Conservation (phyloP, 2,797 vertebrate genomes). For the Aulostomus chinensis region DNA sequence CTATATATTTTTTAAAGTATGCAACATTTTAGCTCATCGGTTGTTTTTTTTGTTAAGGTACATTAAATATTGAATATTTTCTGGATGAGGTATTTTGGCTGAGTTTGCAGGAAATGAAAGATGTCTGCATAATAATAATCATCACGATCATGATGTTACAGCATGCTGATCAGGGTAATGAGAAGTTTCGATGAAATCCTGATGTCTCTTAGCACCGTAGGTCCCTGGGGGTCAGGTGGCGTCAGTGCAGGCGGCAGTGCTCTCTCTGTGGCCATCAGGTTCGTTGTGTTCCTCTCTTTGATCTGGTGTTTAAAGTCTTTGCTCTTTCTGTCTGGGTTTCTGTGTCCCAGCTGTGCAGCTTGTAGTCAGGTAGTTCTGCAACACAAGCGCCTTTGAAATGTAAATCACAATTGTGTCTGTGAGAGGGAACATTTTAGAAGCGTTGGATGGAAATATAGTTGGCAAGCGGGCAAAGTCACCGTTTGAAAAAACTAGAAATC, state of each 20-base stretch:
- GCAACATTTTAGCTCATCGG: too few relatives aligned
- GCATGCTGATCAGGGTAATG: too few relatives aligned
- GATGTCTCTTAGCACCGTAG: background rate
- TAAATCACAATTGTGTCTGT: slow-evolving; percentile 31
- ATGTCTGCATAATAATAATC: too few relatives aligned
- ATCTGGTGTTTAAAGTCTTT: slow-evolving; percentile 49
- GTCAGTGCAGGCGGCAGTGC: background rate
- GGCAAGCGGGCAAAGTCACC: background rate
- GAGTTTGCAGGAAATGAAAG: too few relatives aligned
- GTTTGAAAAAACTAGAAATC: slow-evolving; percentile 9
- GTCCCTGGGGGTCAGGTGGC: slow-evolving; percentile 7
- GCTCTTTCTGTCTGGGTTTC: slow-evolving; percentile 36
- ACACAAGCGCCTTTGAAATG: slow-evolving; percentile 58
- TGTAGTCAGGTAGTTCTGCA: slow-evolving; percentile 45
- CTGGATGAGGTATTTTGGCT: too few relatives aligned
- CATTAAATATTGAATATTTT: too few relatives aligned
- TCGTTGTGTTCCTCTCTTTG: slow-evolving; percentile 44
- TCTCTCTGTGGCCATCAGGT: slow-evolving; percentile 26
- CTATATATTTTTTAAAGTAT: too few relatives aligned
- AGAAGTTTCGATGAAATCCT: background rate
- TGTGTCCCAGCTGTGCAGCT: slow-evolving; percentile 46
- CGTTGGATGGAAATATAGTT: slow-evolving; percentile 18
- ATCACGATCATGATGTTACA: too few relatives aligned
- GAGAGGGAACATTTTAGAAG: background rate
- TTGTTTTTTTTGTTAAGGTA: too few relatives aligned